A percentile compares a stretch with the other conserved stretches of the same genome.
Evolutionary conservation across 2,888 invertebrate genomes (phyloP).

Genomic region (Linyphia triangularis): DNA sequence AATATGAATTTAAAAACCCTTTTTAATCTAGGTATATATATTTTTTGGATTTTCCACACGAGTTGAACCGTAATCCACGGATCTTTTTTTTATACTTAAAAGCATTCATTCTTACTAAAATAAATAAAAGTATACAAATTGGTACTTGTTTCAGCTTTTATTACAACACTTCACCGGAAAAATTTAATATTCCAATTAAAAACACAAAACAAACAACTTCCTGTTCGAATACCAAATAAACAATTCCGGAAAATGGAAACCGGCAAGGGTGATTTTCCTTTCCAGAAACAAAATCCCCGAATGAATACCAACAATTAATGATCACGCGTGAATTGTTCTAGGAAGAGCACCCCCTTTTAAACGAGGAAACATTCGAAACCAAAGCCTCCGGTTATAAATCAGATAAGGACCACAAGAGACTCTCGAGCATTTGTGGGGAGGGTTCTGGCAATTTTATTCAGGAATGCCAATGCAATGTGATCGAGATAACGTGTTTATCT

Average conservation of each 20-base stretch:
- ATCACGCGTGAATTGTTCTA: neutral
- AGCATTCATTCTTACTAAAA: too few species aligned
- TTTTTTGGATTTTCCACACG: too few species aligned
- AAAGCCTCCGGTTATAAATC: neutral
- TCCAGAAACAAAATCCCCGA: neutral
- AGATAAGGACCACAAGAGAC: neutral
- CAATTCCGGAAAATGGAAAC: neutral
- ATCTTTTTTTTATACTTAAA: too few species aligned
- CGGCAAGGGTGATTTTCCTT: neutral
- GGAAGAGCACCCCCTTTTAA: neutral
- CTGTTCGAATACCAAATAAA: too few species aligned
- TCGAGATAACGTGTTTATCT: constrained; percentile 18
- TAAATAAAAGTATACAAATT: too few species aligned
- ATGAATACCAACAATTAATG: neutral
- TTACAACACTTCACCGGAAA: too few species aligned
- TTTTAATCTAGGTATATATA: too few species aligned
- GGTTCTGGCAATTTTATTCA: neutral
- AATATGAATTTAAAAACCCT: too few species aligned
- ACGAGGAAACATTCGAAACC: neutral
- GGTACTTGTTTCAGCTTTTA: too few species aligned
- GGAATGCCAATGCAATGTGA: neutral
- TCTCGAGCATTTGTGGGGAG: neutral
- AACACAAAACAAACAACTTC: too few species aligned
- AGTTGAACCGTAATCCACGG: too few species aligned
- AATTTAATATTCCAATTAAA: too few species aligned